Percentiles rank a stretch among this genome's conserved stretches.
Evolutionary conservation across 2,888 invertebrate genomes (phyloP).

Genomic region (Trypoxylon attenuatum): DNA sequence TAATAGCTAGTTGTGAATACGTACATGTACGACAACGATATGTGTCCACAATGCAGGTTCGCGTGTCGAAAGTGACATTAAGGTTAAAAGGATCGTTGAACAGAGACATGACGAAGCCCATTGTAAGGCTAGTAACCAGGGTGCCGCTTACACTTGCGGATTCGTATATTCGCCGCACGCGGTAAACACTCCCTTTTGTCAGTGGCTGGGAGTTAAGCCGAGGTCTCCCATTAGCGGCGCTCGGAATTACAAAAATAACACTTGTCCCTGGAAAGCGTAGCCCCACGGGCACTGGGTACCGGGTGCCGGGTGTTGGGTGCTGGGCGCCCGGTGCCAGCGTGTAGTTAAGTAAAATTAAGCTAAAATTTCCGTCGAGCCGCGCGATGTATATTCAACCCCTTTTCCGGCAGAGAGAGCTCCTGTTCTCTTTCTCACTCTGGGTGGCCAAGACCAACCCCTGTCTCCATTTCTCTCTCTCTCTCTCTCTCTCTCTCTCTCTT

Average conservation of each 20-base stretch:
- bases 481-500: too few relatives aligned
- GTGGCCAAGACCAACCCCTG: conserved; percentile 26
- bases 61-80: too few relatives aligned
- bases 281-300: too few relatives aligned
- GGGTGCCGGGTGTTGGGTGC: too few relatives aligned
- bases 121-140: conserved; percentile 29
- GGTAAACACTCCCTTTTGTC: conserved; percentile 58
- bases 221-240: conserved; percentile 61
- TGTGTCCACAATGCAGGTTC: too few relatives aligned
- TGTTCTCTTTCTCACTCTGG: conserved; percentile 42
- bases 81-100: too few relatives aligned
- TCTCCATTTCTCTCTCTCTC: too few relatives aligned
- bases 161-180: conserved; percentile 46
- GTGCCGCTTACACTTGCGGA: conserved; percentile 47
- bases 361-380: conserved; percentile 64
- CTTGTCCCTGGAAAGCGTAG: conserved; percentile 57
- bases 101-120: too few relatives aligned
- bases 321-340: conserved; percentile 39
- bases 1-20: neutral
- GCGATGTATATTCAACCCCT: conserved; percentile 64
- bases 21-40: too few relatives aligned
- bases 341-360: conserved; percentile 71
- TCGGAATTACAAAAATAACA: conserved; percentile 71
- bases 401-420: conserved; percentile 52
- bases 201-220: conserved; percentile 57